Evolutionary conservation across 2,888 invertebrate genomes (phyloP).

Genomic region (Podabrus alpinus): DNA sequence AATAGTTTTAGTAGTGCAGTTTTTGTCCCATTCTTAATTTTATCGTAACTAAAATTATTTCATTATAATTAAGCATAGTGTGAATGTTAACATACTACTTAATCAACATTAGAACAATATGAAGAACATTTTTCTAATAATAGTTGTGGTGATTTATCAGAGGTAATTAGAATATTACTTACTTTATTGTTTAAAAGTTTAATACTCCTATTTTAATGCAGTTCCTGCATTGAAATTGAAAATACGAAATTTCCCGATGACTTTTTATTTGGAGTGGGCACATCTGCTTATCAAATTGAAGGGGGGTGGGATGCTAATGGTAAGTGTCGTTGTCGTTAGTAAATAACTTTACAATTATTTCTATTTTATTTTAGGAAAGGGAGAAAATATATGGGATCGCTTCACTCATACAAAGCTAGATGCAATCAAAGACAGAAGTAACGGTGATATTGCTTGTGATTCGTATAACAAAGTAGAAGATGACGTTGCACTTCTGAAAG

Average conservation of each 20-base stretch:
- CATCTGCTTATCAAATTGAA: slow-evolving; percentile 51
- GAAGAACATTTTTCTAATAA: neutral
- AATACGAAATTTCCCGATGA: slow-evolving; percentile 37
- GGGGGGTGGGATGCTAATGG: slow-evolving; percentile 50
- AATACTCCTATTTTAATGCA: neutral
- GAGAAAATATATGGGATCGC: slow-evolving; percentile 67
- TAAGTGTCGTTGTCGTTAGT: slow-evolving; percentile 18
- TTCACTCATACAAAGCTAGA: slow-evolving; percentile 58
- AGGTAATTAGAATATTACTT: neutral
- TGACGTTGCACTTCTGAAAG: slow-evolving; percentile 66
- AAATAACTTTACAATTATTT: neutral
- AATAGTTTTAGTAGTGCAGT: too few relatives aligned
- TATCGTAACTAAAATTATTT: too few relatives aligned
- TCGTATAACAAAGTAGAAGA: slow-evolving; percentile 70
- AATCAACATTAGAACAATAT: neutral
- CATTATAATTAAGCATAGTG: too few relatives aligned
- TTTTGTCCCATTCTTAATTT: too few relatives aligned
- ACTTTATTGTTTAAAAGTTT: too few relatives aligned
- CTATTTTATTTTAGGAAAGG: slow-evolving; percentile 59
- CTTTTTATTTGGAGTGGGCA: slow-evolving; percentile 48
- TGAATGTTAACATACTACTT: too few relatives aligned
- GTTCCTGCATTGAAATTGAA: neutral
- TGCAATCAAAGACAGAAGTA: slow-evolving; percentile 61
- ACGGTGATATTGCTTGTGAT: slow-evolving; percentile 70
- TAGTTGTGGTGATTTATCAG: neutral